phyloP scores from a whole-genome alignment of 2,888 invertebrate species.

The Zaprionus lineosus region DNA sequence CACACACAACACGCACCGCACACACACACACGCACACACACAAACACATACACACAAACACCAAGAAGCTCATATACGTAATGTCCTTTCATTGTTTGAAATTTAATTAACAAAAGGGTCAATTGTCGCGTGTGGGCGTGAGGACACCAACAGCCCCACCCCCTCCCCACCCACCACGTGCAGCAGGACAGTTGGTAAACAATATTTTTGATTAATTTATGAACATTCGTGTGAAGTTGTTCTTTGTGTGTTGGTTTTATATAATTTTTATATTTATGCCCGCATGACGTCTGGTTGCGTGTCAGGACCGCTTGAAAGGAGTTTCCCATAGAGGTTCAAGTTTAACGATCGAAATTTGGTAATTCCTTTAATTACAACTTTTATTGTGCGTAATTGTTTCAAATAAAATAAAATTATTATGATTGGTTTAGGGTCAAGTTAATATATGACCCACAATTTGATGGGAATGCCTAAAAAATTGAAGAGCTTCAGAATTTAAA shows the following conservation, averaged over 20 bases:
- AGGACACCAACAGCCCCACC: slow-evolving; percentile 9
- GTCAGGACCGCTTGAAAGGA: slow-evolving; percentile 15
- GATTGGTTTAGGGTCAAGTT: slow-evolving; percentile 17
- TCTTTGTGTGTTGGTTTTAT: slow-evolving; percentile 11
- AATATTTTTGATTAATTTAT: slow-evolving; percentile 79
- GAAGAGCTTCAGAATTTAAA: neutral
- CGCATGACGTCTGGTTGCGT: slow-evolving; percentile 57
- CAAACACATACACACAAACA: slow-evolving; percentile 20
- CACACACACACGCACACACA: slow-evolving; percentile 30
- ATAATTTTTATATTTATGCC: slow-evolving; percentile 51
- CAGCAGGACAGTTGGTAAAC: slow-evolving; percentile 53
- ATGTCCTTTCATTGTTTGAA: slow-evolving; percentile 62
- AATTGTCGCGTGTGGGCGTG: slow-evolving; percentile 71
- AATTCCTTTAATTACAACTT: slow-evolving; percentile 59
- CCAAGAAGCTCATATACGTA: slow-evolving; percentile 34
- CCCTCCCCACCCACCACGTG: neutral
- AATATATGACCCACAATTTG: slow-evolving; percentile 46
- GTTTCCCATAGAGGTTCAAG: slow-evolving; percentile 50
- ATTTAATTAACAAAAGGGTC: slow-evolving; percentile 79
- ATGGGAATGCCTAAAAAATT: neutral
- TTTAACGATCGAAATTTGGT: slow-evolving; percentile 61
- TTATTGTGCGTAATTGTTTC: slow-evolving; percentile 58
- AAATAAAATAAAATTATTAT: slow-evolving; percentile 34
- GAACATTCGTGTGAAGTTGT: slow-evolving; percentile 73
- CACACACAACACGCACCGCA: slow-evolving; percentile 22